A percentile compares a stretch with the other conserved stretches of the same genome.
These are phyloP conservation scores for Percopsis omiscomaycus DNA, from an alignment of 2,797 vertebrate genomes.

Conservation along the genomic window DNA sequence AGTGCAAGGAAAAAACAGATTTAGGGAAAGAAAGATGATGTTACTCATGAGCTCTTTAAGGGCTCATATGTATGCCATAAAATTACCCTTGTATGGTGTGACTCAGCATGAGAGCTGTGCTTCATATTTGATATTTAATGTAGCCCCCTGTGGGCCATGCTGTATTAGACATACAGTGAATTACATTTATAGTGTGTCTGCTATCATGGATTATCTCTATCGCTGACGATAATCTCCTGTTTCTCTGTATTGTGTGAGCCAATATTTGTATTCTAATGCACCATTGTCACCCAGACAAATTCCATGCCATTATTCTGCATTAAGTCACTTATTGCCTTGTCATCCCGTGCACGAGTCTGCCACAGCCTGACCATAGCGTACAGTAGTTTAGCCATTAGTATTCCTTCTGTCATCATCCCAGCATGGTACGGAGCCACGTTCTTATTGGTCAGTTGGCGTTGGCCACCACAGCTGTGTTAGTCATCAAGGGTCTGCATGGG, in stretches of 20 bases:
- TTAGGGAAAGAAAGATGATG: too few relatives aligned
- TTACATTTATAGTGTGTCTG: conserved; percentile 22
- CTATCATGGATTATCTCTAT: conserved; percentile 37
- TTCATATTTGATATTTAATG: conserved; percentile 30
- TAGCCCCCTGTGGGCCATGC: conserved; percentile 1
- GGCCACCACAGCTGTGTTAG: conserved; percentile 53
- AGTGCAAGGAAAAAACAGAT: too few relatives aligned
- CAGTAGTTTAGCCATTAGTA: conserved; percentile 22
- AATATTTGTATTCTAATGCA: not conserved
- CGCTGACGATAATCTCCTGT: conserved; percentile 21
- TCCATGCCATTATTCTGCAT: too few relatives aligned
- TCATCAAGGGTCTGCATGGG: conserved; percentile 32
- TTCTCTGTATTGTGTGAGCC: conserved; percentile 18
- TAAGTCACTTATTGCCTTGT: not conserved
- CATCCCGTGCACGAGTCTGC: conserved; percentile 30
- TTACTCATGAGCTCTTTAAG: too few relatives aligned
- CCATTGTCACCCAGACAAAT: conserved; percentile 21
- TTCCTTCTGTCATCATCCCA: conserved; percentile 2
- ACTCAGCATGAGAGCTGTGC: conserved; percentile 21
- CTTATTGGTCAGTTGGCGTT: conserved; percentile 27
- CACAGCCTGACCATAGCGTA: conserved; percentile 17
- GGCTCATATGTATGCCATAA: conserved; percentile 24
- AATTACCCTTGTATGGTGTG: conserved; percentile 10
- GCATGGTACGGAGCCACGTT: conserved; percentile 6
- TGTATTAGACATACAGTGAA: not conserved